Evolutionary conservation across 2,113 vertebrate species (phyloP).

Genomic region (Suricata suricatta): DNA sequence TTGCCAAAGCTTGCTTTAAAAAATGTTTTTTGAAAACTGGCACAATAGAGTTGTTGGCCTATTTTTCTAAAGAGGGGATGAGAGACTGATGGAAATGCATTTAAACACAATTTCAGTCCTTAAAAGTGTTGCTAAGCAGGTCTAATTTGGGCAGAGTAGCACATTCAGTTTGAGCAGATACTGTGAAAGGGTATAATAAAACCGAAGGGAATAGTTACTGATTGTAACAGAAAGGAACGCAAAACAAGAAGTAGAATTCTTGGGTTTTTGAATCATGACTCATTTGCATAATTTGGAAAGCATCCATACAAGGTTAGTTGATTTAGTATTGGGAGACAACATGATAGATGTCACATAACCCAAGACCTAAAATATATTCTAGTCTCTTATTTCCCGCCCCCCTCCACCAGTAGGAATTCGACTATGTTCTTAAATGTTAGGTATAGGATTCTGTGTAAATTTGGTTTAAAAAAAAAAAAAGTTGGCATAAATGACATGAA

Average conservation of each 20-base stretch:
- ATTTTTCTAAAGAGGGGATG: constrained; percentile 30
- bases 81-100: neutral
- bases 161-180: neutral
- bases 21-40: constrained; percentile 58
- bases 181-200: neutral
- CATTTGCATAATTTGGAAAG: neutral
- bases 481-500: neutral
- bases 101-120: neutral
- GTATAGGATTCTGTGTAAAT: neutral
- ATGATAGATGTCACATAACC: neutral
- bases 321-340: neutral
- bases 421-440: neutral
- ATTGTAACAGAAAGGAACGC: neutral
- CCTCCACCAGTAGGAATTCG: neutral
- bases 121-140: neutral
- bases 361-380: neutral
- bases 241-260: neutral
- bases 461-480: neutral
- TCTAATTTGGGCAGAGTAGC: neutral
- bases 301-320: neutral
- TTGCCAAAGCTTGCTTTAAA: constrained; percentile 73
- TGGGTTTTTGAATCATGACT: neutral
- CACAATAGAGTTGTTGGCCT: constrained; percentile 38
- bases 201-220: neutral
- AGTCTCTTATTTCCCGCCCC: neutral